phyloP scores from a whole-genome alignment of 1,140 invertebrate species.

The Drosophila orosa region DNA sequence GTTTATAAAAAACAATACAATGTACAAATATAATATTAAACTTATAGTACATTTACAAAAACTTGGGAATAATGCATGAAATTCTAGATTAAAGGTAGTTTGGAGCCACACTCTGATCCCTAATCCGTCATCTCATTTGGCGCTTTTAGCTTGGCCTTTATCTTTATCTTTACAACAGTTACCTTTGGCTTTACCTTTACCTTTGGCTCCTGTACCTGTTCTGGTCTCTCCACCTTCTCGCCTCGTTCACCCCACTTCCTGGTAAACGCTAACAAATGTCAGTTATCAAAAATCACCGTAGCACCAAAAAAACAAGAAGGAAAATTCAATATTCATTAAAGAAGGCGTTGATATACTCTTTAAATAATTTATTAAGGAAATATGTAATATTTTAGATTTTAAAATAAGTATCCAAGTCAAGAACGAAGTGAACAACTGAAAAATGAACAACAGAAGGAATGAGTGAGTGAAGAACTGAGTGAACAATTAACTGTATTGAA shows the following conservation, averaged over 20 bases:
- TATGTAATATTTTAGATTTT: not conserved
- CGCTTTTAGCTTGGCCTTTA: conserved; percentile 5
- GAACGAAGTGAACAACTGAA: not conserved
- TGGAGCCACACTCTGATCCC: conserved; percentile 18
- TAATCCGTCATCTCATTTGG: conserved; percentile 35
- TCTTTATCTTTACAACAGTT: conserved; percentile 1
- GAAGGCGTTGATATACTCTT: conserved; percentile 1
- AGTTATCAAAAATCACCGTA: conserved; percentile 70
- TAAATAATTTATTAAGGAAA: not conserved
- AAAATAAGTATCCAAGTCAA: not conserved
- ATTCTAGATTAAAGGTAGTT: not conserved
- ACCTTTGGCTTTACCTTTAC: conserved; percentile 14
- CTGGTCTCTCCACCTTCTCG: not conserved
- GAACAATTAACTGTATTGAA: too few species aligned
- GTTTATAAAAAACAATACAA: not conserved
- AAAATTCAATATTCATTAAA: not conserved
- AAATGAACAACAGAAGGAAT: not conserved
- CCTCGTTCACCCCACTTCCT: not conserved
- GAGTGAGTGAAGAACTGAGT: not conserved
- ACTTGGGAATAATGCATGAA: not conserved
- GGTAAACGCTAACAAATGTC: conserved; percentile 67
- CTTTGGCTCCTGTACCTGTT: conserved; percentile 31
- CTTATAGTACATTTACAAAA: not conserved
- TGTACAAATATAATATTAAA: not conserved
- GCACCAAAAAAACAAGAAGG: conserved; percentile 36